Conservation (phyloP, 2,888 invertebrate genomes). For the Osmoderma eremita region DNA sequence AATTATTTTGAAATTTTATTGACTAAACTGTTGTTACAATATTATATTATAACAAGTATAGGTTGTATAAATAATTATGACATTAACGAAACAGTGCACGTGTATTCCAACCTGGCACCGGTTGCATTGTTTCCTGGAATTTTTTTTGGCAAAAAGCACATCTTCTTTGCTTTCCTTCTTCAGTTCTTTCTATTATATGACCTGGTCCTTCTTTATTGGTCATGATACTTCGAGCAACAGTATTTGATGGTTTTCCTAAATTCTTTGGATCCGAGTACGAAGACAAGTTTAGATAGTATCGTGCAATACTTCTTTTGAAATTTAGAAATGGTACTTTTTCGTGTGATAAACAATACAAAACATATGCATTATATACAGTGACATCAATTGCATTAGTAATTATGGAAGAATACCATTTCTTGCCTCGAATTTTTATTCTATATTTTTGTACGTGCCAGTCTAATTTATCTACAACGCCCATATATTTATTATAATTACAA, state of each 20-base stretch:
- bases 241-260: slow-evolving; percentile 4
- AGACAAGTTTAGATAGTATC: slow-evolving; percentile 14
- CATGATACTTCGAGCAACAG: slow-evolving; percentile 2
- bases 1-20: no score
- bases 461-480: no score
- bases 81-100: no score
- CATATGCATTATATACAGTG: slow-evolving; percentile 9
- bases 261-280: slow-evolving; percentile 7
- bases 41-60: no score
- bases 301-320: slow-evolving; percentile 7
- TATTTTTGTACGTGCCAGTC: background rate
- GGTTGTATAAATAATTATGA: no score
- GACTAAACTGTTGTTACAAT: no score
- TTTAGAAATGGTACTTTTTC: background rate
- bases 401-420: slow-evolving; percentile 7
- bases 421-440: background rate
- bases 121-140: no score
- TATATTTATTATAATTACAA: no score
- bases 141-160: background rate
- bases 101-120: no score
- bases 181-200: no score
- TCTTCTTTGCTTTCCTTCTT: no score
- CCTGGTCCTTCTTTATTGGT: background rate
- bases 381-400: slow-evolving; percentile 9
- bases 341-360: slow-evolving; percentile 11